A percentile compares a stretch with the other conserved stretches of the same genome.
These are phyloP conservation scores for Yoshiicerus persimilis DNA, from an alignment of 1,140 invertebrate species.

Conservation along the genomic window DNA sequence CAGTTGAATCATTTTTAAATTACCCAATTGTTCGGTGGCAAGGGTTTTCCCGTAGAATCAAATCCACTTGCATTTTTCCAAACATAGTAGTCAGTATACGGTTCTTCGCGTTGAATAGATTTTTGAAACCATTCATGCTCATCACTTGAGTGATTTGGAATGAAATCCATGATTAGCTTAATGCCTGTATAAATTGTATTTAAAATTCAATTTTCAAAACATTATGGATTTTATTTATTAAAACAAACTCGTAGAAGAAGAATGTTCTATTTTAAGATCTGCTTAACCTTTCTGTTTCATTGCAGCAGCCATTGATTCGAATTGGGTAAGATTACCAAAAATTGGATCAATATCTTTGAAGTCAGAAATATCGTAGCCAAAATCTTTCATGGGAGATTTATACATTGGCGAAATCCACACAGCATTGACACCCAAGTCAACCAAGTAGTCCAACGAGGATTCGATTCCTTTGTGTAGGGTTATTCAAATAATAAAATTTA, in stretches of 20 bases:
- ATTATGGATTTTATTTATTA: background rate
- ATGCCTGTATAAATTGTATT: conserved; percentile 75
- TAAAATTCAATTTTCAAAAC: conserved; percentile 23
- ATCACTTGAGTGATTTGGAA: conserved; percentile 68
- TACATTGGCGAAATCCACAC: conserved; percentile 66
- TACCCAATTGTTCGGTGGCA: conserved; percentile 61
- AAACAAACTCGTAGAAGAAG: background rate
- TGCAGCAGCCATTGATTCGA: conserved; percentile 58
- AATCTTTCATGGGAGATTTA: conserved; percentile 48
- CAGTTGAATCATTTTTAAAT: too few species aligned
- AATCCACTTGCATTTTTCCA: conserved; percentile 54
- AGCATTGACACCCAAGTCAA: conserved; percentile 58
- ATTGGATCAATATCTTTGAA: conserved; percentile 52
- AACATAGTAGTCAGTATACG: conserved; percentile 58
- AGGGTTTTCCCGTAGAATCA: conserved; percentile 31
- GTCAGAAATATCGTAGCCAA: background rate
- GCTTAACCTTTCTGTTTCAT: conserved; percentile 49
- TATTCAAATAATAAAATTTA: too few species aligned
- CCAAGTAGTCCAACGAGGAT: conserved; percentile 57
- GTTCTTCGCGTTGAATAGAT: conserved; percentile 60
- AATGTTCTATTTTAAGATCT: too few species aligned
- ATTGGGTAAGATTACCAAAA: conserved; percentile 66
- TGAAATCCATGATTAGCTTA: conserved; percentile 64
- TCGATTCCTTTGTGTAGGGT: too few species aligned
- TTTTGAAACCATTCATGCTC: conserved; percentile 69